Percentiles rank a stretch among this genome's conserved stretches.
Conservation (phyloP, 2,113 vertebrate species). For the Probosciger aterrimus region DNA sequence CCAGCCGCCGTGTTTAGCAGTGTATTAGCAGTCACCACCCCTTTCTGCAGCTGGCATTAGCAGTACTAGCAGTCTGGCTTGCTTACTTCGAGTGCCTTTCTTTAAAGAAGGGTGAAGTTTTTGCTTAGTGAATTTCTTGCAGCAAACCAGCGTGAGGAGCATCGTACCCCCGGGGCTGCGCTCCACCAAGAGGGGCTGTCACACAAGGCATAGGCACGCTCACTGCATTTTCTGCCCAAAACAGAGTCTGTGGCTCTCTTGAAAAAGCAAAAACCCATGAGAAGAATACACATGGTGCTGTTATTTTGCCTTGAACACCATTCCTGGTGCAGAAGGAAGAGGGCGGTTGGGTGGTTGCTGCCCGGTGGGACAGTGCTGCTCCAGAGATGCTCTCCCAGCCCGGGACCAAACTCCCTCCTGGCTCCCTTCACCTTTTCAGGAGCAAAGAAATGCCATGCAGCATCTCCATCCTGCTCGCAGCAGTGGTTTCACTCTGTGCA, state of each 20-base stretch:
- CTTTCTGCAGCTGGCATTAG: not conserved
- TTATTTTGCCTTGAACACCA: not conserved
- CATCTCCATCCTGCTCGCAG: not conserved
- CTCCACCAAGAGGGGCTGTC: not conserved
- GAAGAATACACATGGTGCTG: not conserved
- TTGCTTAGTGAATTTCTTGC: not conserved
- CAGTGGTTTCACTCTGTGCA: not conserved
- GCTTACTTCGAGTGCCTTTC: not conserved
- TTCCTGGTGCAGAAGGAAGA: not conserved
- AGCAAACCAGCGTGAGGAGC: not conserved
- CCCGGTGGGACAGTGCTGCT: not conserved
- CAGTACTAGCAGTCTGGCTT: not conserved
- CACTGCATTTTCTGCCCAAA: not conserved
- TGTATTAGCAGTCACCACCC: not conserved
- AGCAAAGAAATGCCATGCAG: not conserved
- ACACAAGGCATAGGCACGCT: not conserved
- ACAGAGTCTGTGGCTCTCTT: not conserved
- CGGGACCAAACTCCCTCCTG: fast-evolving
- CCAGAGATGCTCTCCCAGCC: not conserved
- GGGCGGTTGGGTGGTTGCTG: not conserved
- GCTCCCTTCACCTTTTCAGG: not conserved
- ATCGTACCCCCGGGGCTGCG: fast-evolving
- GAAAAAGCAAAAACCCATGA: not conserved
- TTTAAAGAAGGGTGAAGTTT: not conserved
- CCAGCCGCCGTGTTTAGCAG: not conserved